A percentile compares a stretch with the other conserved stretches of the same genome.
phyloP scores from a whole-genome alignment of 1,140 invertebrate species.

The Meloidogyne floridensis region DNA sequence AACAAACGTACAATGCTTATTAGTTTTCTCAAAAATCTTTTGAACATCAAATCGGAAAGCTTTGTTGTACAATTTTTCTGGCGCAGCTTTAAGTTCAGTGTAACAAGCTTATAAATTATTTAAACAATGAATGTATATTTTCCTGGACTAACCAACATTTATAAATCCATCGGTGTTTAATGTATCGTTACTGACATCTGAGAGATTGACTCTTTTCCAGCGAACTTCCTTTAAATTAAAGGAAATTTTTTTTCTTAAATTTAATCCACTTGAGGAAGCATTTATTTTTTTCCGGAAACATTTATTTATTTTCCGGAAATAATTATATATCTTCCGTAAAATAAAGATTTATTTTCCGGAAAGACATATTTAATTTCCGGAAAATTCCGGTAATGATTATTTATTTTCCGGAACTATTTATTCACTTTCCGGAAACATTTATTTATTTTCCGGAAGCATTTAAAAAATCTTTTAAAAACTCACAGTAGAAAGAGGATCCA shows the following conservation, averaged over 20 bases:
- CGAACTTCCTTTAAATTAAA: background rate
- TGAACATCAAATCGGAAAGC: background rate
- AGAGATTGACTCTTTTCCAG: background rate
- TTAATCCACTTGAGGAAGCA: too few species aligned
- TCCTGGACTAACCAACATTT: background rate
- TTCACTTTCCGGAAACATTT: too few species aligned
- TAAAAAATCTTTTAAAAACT: background rate
- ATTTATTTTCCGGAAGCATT: too few species aligned
- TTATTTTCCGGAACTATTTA: too few species aligned
- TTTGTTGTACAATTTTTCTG: background rate
- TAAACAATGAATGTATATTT: background rate
- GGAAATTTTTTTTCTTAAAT: too few species aligned
- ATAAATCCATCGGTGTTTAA: background rate
- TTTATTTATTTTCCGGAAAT: too few species aligned
- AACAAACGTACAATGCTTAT: background rate
- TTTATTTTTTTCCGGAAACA: too few species aligned
- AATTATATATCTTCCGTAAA: too few species aligned
- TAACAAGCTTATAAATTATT: background rate
- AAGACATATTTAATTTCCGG: too few species aligned
- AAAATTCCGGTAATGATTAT: too few species aligned
- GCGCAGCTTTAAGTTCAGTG: background rate
- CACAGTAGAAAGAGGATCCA: background rate
- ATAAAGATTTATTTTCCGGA: too few species aligned
- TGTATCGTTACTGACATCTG: background rate
- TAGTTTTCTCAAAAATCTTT: background rate